These are phyloP conservation scores for Melopsittacus undulatus DNA, from an alignment of 2,797 vertebrate species.

Conservation along the genomic window DNA sequence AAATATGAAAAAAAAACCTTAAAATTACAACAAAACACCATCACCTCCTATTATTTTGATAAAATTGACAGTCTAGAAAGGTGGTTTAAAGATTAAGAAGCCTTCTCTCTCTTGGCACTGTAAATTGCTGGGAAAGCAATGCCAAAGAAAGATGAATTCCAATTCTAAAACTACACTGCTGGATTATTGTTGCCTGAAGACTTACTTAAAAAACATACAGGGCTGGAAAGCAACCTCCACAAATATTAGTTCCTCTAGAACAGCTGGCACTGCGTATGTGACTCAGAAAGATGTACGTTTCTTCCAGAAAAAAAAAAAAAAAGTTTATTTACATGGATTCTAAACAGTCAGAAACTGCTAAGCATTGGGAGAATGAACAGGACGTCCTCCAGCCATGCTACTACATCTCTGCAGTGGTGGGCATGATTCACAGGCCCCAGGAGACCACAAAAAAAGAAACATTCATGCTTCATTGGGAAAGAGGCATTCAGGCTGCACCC, in stretches of 20 bases:
- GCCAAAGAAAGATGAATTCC: neutral
- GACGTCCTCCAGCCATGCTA: neutral
- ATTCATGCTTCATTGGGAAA: neutral
- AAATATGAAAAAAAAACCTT: neutral
- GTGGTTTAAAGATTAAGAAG: neutral
- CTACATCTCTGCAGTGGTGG: neutral
- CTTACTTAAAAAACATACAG: neutral
- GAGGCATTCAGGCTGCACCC: neutral
- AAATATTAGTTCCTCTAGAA: neutral
- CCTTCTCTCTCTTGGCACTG: neutral
- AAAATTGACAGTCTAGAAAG: neutral
- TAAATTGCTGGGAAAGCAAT: neutral
- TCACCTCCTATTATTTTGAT: neutral
- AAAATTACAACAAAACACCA: neutral
- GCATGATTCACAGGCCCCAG: neutral
- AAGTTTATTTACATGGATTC: neutral
- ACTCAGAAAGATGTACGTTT: neutral
- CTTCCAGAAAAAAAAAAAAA: neutral
- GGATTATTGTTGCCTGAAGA: neutral
- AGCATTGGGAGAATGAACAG: neutral
- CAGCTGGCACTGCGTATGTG: fast-evolving
- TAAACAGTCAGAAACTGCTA: neutral
- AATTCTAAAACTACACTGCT: neutral
- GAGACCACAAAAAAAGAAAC: neutral
- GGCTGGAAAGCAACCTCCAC: neutral